phyloP scores from a whole-genome alignment of 92 coral and sea anemone genomes.

The Epizoanthus scotinus region DNA sequence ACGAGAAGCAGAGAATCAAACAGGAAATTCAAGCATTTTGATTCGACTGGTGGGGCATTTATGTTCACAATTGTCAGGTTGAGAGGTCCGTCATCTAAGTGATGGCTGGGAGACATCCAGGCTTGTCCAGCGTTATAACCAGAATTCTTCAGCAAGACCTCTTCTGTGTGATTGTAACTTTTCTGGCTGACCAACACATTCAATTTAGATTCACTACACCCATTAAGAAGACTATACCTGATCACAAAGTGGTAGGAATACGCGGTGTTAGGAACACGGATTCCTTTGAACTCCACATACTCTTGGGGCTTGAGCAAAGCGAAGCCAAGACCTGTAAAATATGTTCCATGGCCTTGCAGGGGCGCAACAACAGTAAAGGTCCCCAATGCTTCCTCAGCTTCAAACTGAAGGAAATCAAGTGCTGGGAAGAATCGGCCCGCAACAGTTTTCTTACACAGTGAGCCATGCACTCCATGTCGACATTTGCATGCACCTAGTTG shows the following conservation, averaged over 20 bases:
- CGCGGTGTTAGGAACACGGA: conserved; percentile 36
- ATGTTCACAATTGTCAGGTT: conserved; percentile 52
- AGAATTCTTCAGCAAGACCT: background rate
- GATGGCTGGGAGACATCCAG: background rate
- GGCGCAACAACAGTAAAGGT: conserved; percentile 46
- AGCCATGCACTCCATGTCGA: conserved; percentile 75
- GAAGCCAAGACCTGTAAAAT: conserved; percentile 76
- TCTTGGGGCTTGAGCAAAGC: conserved; percentile 48
- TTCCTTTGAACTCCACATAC: conserved; percentile 36
- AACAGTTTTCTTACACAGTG: conserved; percentile 51
- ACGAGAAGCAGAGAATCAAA: conserved; percentile 78
- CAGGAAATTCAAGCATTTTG: conserved; percentile 47
- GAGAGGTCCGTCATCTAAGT: conserved; percentile 1
- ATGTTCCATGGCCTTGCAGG: conserved; percentile 45
- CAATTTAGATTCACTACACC: conserved; percentile 37
- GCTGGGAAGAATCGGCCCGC: conserved; percentile 67
- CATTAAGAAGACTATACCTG: conserved; percentile 54
- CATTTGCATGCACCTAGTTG: conserved; percentile 75
- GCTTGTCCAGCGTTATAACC: background rate
- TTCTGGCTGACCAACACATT: conserved; percentile 1
- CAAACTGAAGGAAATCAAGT: conserved; percentile 67
- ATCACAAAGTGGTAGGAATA: conserved; percentile 55
- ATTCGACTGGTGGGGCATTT: conserved; percentile 26
- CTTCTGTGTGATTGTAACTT: conserved; percentile 12
- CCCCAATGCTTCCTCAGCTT: conserved; percentile 67